These are phyloP conservation scores for Lacerta agilis DNA, from an alignment of 2,797 vertebrate species.

Conservation along the genomic window DNA sequence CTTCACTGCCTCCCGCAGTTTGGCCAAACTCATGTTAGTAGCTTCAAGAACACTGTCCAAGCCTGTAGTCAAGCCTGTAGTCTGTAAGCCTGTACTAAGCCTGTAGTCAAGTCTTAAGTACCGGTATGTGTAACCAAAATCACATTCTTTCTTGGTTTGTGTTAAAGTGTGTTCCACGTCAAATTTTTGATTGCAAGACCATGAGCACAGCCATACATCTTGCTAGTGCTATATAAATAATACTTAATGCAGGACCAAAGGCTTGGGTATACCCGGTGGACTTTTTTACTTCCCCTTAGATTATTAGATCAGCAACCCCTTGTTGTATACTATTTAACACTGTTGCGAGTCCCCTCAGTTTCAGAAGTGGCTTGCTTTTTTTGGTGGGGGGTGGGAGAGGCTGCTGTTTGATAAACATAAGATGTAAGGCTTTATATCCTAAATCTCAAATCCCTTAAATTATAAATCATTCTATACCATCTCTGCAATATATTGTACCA, in stretches of 20 bases:
- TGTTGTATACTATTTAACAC: not conserved
- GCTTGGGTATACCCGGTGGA: not conserved
- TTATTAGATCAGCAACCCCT: not conserved
- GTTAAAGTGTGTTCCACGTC: not conserved
- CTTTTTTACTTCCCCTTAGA: not conserved
- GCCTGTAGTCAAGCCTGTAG: no score
- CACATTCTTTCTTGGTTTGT: no score
- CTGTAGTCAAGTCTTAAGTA: no score
- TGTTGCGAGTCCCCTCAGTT: not conserved
- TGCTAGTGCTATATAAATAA: not conserved
- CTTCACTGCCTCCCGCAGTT: no score
- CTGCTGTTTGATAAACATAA: not conserved
- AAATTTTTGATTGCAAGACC: not conserved
- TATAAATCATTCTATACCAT: not conserved
- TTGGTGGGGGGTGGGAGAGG: not conserved
- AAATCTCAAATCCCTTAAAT: not conserved
- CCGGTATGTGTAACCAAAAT: not conserved
- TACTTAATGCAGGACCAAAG: not conserved
- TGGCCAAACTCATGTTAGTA: no score
- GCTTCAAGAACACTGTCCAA: no score
- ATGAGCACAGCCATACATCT: not conserved
- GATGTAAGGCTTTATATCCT: not conserved
- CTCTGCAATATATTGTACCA: not conserved
- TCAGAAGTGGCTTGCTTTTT: not conserved
- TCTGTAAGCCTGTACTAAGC: no score